Conservation (phyloP, 2,113 vertebrate genomes). For the Saccopteryx bilineata region DNA sequence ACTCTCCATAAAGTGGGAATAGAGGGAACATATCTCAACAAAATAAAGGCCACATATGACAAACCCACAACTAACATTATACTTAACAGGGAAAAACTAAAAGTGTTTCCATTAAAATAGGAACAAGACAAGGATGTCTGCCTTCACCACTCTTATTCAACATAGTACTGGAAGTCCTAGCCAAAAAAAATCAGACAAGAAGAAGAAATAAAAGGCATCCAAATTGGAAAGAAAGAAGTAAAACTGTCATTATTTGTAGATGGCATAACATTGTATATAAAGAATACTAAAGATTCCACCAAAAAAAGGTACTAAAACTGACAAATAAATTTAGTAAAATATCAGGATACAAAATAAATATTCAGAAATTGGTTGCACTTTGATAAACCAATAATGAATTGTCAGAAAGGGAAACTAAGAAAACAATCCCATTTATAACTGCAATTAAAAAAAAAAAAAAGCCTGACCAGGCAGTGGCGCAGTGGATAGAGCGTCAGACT, state of each 20-base stretch:
- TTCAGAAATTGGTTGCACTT: background rate
- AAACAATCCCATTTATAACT: background rate
- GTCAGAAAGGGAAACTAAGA: background rate
- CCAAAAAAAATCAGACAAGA: background rate
- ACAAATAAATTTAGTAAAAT: background rate
- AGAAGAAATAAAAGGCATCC: background rate
- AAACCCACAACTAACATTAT: background rate
- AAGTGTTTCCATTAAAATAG: background rate
- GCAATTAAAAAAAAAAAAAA: background rate
- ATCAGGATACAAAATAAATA: background rate
- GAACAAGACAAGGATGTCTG: background rate
- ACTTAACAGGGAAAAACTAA: background rate
- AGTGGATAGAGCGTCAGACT: no score
- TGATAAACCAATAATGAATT: background rate
- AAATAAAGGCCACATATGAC: background rate
- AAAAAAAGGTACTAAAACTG: background rate
- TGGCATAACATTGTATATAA: background rate
- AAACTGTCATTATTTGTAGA: background rate
- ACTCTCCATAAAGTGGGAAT: background rate
- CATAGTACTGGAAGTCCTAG: background rate
- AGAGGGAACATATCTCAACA: background rate
- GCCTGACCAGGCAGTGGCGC: no score
- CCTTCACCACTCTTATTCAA: background rate
- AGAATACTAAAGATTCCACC: background rate
- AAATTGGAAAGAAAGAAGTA: background rate